Evolutionary conservation across 2,113 vertebrate genomes (phyloP), one percentile per base, ranked within the genome.

Genomic region (Thunnus thynnus): DNA sequence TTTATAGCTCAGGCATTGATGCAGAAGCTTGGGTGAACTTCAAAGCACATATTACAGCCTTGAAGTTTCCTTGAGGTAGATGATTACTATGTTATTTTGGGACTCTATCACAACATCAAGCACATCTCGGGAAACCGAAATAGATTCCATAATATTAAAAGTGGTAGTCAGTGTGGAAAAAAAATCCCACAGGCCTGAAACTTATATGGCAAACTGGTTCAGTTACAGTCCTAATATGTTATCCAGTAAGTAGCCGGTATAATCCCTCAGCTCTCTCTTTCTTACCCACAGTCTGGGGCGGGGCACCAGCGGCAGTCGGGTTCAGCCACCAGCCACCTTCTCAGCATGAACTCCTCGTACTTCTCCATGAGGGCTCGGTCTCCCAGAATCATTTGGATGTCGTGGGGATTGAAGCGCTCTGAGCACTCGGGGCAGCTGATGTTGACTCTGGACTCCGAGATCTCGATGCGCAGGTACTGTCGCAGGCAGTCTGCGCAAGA

Each of bases 221-320:
- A 56, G 13, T 41, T 50, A 41, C 44, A 63, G n/a, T 66, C 18
- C 22, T 48, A 16, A 36, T 18, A 13, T 70, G 47, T 66, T 71
- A 13, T 47, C 27, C 57, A 46, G 18, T 50, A 5, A n/a, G 17
- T 18, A 3, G 50, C 13, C 22, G 14, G 1, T 18, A 13, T 56
- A 62, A 52, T 74, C n/a, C 9, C 3, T n/a, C 3, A 17, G 47
- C 27, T 65, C 3, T 18, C 25, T 13, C 20, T 60, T 66, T 83
- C 93, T 96, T 95, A 99, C 98, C 98, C 98, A 82, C 98, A 99
- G 63, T 99, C 98, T 0, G 98, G 98, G 82, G 98, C 98, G 1
- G 98, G 98, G 85, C 98, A 99, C 98, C 98, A 99, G 82, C 98
- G 97, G 86, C 98, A 99, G 89, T 99, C 98, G 1, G 98, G 97